These are phyloP conservation scores for Chrysaora quinquecirrha DNA, from an alignment of 30 jellyfish, hydroid and myxozoan species.

Conservation along the genomic window DNA sequence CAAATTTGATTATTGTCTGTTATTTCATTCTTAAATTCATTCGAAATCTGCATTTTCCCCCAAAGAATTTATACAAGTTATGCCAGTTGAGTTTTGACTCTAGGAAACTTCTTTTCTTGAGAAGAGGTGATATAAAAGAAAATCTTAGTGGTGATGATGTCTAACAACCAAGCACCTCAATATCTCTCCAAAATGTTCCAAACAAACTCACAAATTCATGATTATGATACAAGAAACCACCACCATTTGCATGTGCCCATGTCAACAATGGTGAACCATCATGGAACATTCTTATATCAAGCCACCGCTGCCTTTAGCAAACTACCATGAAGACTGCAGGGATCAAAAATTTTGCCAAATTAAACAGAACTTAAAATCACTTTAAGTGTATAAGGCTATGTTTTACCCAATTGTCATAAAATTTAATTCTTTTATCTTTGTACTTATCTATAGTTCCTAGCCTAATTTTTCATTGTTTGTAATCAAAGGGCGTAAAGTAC, in stretches of 20 bases:
- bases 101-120: too few species aligned
- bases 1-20: too few species aligned
- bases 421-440: background rate
- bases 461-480: too few species aligned
- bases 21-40: too few species aligned
- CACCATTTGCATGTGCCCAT: background rate
- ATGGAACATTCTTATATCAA: background rate
- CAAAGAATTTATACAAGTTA: too few species aligned
- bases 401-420: background rate
- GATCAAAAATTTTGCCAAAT: background rate
- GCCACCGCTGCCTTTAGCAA: background rate
- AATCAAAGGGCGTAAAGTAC: too few species aligned
- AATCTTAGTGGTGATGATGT: too few species aligned
- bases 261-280: background rate
- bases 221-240: background rate
- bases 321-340: background rate
- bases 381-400: background rate
- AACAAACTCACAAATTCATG: background rate
- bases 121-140: too few species aligned
- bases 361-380: background rate
- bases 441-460: background rate
- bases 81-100: too few species aligned
- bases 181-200: conserved; percentile 22
- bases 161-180: conserved; percentile 46
- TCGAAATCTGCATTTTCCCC: too few species aligned